Evolutionary conservation across 1,140 invertebrate genomes (phyloP).

Genomic region (Saccostrea glomerata): DNA sequence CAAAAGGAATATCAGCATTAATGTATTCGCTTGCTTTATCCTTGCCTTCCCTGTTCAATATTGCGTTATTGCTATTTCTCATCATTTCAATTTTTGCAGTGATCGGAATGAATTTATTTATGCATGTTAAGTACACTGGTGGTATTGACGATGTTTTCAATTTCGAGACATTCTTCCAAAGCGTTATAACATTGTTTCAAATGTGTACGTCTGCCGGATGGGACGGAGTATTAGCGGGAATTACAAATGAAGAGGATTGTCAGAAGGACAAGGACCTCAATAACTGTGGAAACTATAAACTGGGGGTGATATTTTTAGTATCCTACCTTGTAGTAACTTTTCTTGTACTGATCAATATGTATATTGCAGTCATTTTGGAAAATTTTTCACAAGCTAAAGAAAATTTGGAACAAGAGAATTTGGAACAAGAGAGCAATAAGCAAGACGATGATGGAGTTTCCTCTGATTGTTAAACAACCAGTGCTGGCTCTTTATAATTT

Average conservation of each 20-base stretch:
- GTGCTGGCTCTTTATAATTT: too few species aligned
- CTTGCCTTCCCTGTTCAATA: too few species aligned
- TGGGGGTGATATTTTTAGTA: too few species aligned
- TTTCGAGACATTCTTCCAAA: conserved; percentile 98
- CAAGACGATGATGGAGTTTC: too few species aligned
- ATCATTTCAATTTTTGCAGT: conserved; percentile 99
- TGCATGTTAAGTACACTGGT: conserved; percentile 98
- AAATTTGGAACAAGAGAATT: too few species aligned
- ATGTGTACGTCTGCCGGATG: conserved; percentile 99
- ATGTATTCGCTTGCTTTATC: too few species aligned
- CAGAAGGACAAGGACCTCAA: conserved; percentile 84
- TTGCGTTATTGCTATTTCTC: conserved; percentile 91
- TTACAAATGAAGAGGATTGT: conserved; percentile 92
- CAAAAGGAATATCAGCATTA: too few species aligned
- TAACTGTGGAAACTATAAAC: too few species aligned
- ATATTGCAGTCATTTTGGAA: conserved; percentile 99
- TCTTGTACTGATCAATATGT: conserved; percentile 88
- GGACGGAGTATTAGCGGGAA: conserved; percentile 96
- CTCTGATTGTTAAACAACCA: too few species aligned
- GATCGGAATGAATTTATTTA: conserved; percentile 99
- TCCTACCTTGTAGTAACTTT: too few species aligned
- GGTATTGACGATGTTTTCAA: conserved; percentile 98
- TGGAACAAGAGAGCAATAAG: too few species aligned
- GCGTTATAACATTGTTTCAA: conserved; percentile 98
- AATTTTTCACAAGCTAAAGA: conserved; percentile 83